Base-by-base conservation (phyloP, 2,797 vertebrate species). In the Macropodus opercularis region DNA sequence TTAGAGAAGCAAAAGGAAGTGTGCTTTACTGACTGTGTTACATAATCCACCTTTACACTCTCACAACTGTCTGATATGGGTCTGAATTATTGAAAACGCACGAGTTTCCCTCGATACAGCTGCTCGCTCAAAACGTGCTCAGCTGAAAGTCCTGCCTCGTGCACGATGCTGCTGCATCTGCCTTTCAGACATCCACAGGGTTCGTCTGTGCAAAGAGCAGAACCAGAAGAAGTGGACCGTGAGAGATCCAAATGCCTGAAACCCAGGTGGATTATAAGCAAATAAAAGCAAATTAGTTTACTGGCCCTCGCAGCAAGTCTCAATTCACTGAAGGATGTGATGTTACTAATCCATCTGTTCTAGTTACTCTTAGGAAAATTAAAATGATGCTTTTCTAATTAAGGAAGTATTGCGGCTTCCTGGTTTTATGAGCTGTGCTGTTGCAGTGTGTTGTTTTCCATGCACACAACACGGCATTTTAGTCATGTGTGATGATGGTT, bases 11-110 rank as follows among this genome's bases (percentile, higher is more conserved):
- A 7, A 26, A 7, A 26, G 24, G n/a, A 32, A 4, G 19, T 17
- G 12, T 10, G 18, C 4, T 48, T 27, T 13, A 41, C 39, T 34
- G 34, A 15, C n/a, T 18, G 2, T 36, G 15, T 69, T 62, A 39
- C 27, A 34, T 44, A 41, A 65, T 48, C 46, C 63, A 73, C 29
- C 22, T 50, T 50, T 41, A 32, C 2, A 1, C 51, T 38, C 17
- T 43, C 51, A 38, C 49, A 27, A 36, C 27, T 13, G 5, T 60
- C 36, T 58, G 61, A 66, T 36, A 21, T 18, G 21, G 14, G 3
- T 63, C 22, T 80, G 27, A 68, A 74, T 78, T 4, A 72, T 78
- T 81, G 9, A 79, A 64, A 61, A 22, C 12, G 31, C 44, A n/a
- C n/a, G n/a, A n/a, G n/a, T n/a, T n/a, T n/a, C n/a, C 47, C 53